Evolutionary conservation across 2,888 invertebrate genomes (phyloP).

Genomic region (Drosophila emarginata): DNA sequence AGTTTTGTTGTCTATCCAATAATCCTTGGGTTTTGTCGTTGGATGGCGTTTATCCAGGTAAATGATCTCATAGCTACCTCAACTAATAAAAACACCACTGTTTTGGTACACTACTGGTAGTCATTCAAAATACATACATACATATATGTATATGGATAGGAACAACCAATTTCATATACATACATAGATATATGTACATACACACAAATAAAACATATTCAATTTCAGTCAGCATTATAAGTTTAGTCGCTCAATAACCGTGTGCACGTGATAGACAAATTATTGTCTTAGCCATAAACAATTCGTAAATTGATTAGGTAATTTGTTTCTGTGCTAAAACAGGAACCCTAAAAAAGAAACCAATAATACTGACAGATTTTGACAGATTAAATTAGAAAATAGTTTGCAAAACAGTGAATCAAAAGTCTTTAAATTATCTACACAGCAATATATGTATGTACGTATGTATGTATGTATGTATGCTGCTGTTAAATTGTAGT

Average conservation of each 20-base stretch:
- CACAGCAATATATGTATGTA: no score
- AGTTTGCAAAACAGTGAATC: no score
- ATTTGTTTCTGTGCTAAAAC: neutral
- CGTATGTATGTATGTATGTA: no score
- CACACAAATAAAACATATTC: no score
- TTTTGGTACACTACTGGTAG: neutral
- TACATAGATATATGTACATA: no score
- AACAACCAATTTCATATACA: no score
- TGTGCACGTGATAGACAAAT: neutral
- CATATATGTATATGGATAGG: no score
- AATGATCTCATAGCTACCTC: neutral
- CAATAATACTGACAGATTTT: no score
- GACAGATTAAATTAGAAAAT: no score
- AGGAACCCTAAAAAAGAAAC: neutral
- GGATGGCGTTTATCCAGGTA: neutral
- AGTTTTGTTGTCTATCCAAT: constrained; percentile 4
- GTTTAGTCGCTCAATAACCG: neutral
- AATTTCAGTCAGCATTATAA: neutral
- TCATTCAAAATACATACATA: no score
- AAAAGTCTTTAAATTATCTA: no score
- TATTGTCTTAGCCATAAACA: neutral
- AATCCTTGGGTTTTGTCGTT: neutral
- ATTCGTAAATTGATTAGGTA: neutral
- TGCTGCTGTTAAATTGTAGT: no score
- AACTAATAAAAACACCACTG: neutral